Conservation (phyloP, 1,140 invertebrate species). For the Calycopis cecrops region DNA sequence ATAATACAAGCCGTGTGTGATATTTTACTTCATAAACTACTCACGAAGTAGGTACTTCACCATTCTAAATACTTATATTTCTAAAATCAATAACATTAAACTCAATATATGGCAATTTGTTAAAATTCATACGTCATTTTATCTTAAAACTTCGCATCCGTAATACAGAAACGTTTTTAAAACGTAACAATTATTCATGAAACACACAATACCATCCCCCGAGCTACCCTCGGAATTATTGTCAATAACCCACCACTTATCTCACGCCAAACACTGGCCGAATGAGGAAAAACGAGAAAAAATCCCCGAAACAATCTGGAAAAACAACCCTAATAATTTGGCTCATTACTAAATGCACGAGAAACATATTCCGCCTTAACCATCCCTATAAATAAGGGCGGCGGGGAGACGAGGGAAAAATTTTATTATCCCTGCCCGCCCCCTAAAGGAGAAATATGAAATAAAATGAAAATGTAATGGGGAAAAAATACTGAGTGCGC, state of each 20-base stretch:
- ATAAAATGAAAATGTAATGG: conserved; percentile 75
- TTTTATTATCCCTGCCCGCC: conserved; percentile 64
- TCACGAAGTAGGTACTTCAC: no score
- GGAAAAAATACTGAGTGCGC: conserved; percentile 67
- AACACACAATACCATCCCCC: conserved; percentile 27
- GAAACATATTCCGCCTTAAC: conserved; percentile 70
- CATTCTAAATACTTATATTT: no score
- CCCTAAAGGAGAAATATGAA: conserved; percentile 69
- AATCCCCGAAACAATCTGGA: conserved; percentile 42
- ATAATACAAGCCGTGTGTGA: no score
- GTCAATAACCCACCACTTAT: conserved; percentile 51
- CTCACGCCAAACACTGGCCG: conserved; percentile 37
- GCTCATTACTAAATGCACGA: conserved; percentile 66
- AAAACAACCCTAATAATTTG: conserved; percentile 69
- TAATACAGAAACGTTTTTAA: no score
- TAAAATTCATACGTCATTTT: no score
- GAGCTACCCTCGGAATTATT: conserved; percentile 27
- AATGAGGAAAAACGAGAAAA: conserved; percentile 39
- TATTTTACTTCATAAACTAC: no score
- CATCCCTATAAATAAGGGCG: conserved; percentile 67
- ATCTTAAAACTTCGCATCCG: no score
- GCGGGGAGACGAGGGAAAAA: conserved; percentile 60
- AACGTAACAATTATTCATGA: conserved; percentile 23
- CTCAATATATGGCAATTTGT: no score
- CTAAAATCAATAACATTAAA: no score